Base-by-base conservation (phyloP, 2,888 invertebrate species). In the Drosophila mettleri region DNA sequence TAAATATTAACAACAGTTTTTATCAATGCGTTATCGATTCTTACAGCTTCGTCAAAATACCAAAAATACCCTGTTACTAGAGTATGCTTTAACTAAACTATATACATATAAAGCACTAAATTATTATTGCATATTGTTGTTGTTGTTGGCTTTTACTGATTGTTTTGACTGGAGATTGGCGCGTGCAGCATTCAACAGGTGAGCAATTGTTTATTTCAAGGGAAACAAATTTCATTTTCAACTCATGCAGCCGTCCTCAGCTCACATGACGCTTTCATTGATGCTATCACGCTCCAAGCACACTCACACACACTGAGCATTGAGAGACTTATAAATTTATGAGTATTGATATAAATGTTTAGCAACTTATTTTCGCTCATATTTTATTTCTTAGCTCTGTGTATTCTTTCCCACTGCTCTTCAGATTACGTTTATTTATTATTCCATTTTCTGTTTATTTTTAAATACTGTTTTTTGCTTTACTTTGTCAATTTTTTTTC, bases 201-300 rank as follows among this genome's bases (percentile, higher is more conserved):
- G 76, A 46, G 60, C 57, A 69, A 64, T 64, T 70, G 62, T n/a
- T 27, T 54, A 61, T 48, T 66, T 71, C 59, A 71, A 76, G 49
- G 69, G 57, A 34, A 43, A 39, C 14, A 0, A 12, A 60, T 67
- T 61, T 68, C 77, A 53, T 60, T 39, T 18, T 31, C 18, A 18
- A 69, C 41, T 63, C 74, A 71, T 52, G 57, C 31, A 29, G 43
- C 43, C 43, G 27, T 45, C 43, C 43, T 3, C 51, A 63, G 57
- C 72, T 78, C 66, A 79, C 66, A 79, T 75, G 79, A 72, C 67
- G 53, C 53, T 63, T 74, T 70, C 59, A 77, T 63, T 61, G 63
- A 63, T 74, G 63, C 60, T 58, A 63, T 68, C 69, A 54, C 22
- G 16, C 12, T 43, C 45, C 39, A 53, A 51, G 46, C 31, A 29